Percentiles rank a stretch among this genome's conserved stretches.
phyloP scores from a whole-genome alignment of 2,888 invertebrate genomes.

The Sepioteuthis lessoniana region DNA sequence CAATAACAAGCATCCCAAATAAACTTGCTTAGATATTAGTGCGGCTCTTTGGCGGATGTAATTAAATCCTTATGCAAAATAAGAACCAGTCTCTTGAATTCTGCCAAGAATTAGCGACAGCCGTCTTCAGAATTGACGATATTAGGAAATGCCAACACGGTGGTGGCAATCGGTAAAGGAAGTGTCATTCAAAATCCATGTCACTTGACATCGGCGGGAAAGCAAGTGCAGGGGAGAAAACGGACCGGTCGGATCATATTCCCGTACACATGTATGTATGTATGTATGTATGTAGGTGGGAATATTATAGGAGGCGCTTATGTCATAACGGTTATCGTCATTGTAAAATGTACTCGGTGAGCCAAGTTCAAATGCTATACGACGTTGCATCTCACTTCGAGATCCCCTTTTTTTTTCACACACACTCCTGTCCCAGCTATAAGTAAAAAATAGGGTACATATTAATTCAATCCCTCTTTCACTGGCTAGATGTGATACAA shows the following conservation, averaged over 20 bases:
- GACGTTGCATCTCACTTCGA: too few species aligned
- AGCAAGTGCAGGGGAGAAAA: background rate
- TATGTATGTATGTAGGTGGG: background rate
- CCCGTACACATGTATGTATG: background rate
- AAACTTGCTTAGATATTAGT: too few species aligned
- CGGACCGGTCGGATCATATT: background rate
- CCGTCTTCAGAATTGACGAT: background rate
- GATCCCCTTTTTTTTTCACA: too few species aligned
- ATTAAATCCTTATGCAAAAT: background rate
- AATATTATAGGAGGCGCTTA: too few species aligned
- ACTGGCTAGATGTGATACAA: too few species aligned
- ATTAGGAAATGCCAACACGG: background rate
- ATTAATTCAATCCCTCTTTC: too few species aligned
- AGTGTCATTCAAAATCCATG: background rate
- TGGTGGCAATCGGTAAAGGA: background rate
- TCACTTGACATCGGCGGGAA: background rate
- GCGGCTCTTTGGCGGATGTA: background rate
- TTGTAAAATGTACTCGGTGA: too few species aligned
- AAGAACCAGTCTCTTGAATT: background rate
- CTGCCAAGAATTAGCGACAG: background rate
- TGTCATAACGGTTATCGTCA: too few species aligned
- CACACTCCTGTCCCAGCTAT: too few species aligned
- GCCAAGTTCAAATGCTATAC: too few species aligned
- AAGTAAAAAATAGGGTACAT: too few species aligned
- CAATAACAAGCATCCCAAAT: too few species aligned